Conservation (phyloP, 2,113 vertebrate species). For the Ramphastos sulfuratus region DNA sequence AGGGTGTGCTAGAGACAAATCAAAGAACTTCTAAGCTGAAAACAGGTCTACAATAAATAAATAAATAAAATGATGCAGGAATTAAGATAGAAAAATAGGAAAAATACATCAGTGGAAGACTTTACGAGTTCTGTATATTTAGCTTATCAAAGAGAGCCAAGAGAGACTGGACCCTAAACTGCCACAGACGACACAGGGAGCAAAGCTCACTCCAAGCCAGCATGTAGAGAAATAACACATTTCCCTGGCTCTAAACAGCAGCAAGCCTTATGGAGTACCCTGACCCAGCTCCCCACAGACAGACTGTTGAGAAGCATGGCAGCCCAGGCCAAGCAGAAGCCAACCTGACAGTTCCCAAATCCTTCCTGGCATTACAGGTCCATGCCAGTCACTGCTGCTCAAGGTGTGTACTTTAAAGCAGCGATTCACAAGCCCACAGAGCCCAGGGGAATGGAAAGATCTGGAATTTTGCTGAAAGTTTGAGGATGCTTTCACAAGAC, state of each 20-base stretch:
- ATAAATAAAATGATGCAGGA: background rate
- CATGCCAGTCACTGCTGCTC: rapidly evolving
- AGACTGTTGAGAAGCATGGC: background rate
- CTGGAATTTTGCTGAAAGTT: background rate
- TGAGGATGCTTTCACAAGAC: background rate
- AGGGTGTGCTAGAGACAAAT: background rate
- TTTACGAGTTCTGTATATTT: background rate
- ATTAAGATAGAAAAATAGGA: background rate
- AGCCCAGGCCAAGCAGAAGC: background rate
- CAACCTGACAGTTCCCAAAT: background rate
- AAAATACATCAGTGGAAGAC: background rate
- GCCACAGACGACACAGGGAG: background rate
- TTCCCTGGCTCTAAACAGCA: background rate
- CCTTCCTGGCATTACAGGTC: background rate
- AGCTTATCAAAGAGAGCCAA: background rate
- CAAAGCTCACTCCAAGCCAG: background rate
- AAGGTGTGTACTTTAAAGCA: background rate
- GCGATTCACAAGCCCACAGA: background rate
- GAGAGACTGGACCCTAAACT: background rate
- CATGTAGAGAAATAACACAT: background rate
- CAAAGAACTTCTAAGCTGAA: background rate
- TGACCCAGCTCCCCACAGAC: background rate
- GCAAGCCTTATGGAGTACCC: background rate
- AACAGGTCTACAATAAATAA: background rate
- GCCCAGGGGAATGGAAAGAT: background rate